Evolutionary conservation across 1,140 invertebrate species (phyloP).

Genomic region (Halictus rubicundus): DNA sequence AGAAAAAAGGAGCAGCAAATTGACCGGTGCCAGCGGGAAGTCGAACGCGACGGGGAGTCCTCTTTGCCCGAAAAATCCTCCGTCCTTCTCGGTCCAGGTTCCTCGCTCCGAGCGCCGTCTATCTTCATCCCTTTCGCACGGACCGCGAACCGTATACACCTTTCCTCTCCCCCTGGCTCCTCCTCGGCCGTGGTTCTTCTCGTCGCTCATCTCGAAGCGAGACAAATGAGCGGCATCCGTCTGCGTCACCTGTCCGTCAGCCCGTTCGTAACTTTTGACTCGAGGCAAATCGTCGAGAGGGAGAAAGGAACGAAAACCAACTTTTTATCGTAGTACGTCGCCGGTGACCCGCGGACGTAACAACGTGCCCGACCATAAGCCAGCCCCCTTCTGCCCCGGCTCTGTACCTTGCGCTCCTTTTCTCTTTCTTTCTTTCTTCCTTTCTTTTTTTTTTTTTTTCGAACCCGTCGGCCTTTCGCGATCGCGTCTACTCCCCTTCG

Average conservation of each 20-base stretch:
- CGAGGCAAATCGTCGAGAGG: slow-evolving; percentile 62
- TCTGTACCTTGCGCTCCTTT: not conserved
- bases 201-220: slow-evolving; percentile 76
- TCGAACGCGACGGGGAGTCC: slow-evolving; percentile 70
- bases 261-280: slow-evolving; percentile 74
- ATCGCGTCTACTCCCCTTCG: not conserved
- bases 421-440: not conserved
- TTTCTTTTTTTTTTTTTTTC: not conserved
- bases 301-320: slow-evolving; percentile 55
- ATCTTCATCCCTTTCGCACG: slow-evolving; percentile 26
- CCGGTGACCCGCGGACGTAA: slow-evolving; percentile 58
- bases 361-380: not conserved
- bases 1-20: slow-evolving; percentile 75
- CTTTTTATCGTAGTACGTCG: slow-evolving; percentile 53
- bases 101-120: slow-evolving; percentile 49
- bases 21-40: slow-evolving; percentile 74
- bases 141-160: slow-evolving; percentile 14
- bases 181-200: slow-evolving; percentile 16
- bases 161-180: slow-evolving; percentile 22
- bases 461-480: not conserved
- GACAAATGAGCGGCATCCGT: slow-evolving; percentile 80
- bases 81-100: slow-evolving; percentile 63
- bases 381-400: not conserved
- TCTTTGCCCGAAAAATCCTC: slow-evolving; percentile 72
- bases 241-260: slow-evolving; percentile 81